Conservation (phyloP, 2,888 invertebrate genomes). For the Nymphalis urticae region DNA sequence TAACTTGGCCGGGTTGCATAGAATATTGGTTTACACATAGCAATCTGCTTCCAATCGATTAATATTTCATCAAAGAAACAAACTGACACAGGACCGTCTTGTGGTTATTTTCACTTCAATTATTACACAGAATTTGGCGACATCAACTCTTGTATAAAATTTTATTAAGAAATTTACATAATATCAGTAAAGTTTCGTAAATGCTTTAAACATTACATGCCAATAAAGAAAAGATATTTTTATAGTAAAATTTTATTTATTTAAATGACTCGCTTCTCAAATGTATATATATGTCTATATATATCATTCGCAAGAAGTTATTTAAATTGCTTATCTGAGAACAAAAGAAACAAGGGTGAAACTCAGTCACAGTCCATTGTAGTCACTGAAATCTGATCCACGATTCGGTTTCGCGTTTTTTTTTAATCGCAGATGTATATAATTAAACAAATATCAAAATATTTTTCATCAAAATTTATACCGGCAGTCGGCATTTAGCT, state of each 20-base stretch:
- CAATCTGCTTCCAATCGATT: conserved; percentile 59
- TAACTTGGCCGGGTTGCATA: conserved; percentile 48
- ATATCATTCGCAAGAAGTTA: conserved; percentile 60
- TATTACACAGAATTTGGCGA: conserved; percentile 56
- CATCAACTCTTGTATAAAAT: not conserved
- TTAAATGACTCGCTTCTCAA: conserved; percentile 4
- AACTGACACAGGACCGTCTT: conserved; percentile 59
- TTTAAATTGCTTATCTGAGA: conserved; percentile 68
- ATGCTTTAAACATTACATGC: too few relatives aligned
- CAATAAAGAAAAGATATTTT: not conserved
- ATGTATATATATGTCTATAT: conserved; percentile 37
- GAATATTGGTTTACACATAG: conserved; percentile 69
- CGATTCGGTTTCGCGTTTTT: conserved; percentile 15
- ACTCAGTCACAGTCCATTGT: conserved; percentile 27
- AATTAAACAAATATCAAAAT: conserved; percentile 40
- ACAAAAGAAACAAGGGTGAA: conserved; percentile 50
- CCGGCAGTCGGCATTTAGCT: conserved; percentile 59
- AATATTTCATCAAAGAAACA: conserved; percentile 62
- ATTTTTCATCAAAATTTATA: conserved; percentile 48
- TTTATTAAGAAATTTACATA: too few relatives aligned
- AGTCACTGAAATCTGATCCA: conserved; percentile 24
- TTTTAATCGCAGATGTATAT: conserved; percentile 4
- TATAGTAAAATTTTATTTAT: not conserved
- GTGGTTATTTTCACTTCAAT: conserved; percentile 62
- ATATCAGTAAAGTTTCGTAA: too few relatives aligned